Evolutionary conservation across 2,888 invertebrate genomes (phyloP), one percentile per base, ranked within the genome.

Genomic region (Lepetodrilus schrolli): DNA sequence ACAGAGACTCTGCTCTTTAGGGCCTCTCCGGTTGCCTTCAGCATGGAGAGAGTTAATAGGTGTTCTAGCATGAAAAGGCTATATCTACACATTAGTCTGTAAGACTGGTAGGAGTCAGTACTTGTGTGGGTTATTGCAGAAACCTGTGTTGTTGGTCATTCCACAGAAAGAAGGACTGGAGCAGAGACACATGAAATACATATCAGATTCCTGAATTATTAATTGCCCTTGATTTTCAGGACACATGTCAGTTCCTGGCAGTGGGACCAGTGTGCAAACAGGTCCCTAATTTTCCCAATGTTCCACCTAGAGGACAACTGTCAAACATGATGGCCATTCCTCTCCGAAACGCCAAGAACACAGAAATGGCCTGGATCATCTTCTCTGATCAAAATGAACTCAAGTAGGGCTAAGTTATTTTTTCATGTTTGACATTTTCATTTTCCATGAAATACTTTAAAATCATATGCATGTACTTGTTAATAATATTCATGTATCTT

Each of bases 201-300:
- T n/a, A n/a, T n/a, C n/a, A n/a, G n/a, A n/a, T n/a, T n/a, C n/a
- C n/a, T n/a, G n/a, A n/a, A n/a, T n/a, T n/a, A n/a, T n/a, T n/a
- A n/a, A n/a, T n/a, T n/a, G n/a, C n/a, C n/a, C n/a, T 23, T 58
- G 58, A 21, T 21, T 66, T 65, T 43, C 74, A 83, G 83, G 75
- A 74, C 30, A 75, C 82, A 10, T 84, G 84, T 72, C 78, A 82
- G 50, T 84, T 74, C 66, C 75, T 84, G 38, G 84, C 83, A n/a
- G 80, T 83, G 8, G 84, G 84, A n/a, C 77, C 77, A 20, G 79
- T 77, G 72, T 82, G 81, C 37, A 75, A 77, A 66, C 76, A 75
- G 66, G 75, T 84, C 17, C 82, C 83, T 4, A 75, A 75, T 21
- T 73, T 81, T 34, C 82, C 83, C 20, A 73, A 70, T 8, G 72